Evolutionary conservation across 2,888 invertebrate genomes (phyloP).

Genomic region (Drosophila yooni): DNA sequence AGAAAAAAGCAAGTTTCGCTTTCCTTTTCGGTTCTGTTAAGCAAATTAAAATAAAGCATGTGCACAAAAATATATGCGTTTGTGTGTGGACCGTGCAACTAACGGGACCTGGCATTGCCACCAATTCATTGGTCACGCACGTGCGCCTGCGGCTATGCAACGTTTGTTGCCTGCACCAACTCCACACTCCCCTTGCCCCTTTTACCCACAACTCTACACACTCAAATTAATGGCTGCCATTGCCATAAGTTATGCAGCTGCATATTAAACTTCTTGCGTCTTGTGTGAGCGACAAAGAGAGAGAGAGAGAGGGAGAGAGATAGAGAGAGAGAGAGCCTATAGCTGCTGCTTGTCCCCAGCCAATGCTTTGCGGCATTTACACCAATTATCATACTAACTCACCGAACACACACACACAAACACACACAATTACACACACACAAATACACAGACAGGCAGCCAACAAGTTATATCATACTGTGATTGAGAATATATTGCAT

Average conservation of each 20-base stretch:
- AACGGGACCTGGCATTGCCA: constrained; percentile 6
- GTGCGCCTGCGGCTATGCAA: constrained; percentile 80
- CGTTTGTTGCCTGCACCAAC: constrained; percentile 37
- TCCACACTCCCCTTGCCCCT: not conserved
- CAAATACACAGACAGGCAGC: constrained; percentile 17
- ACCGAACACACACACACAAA: constrained; percentile 27
- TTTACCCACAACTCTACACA: constrained; percentile 25
- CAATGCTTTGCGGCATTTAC: constrained; percentile 72
- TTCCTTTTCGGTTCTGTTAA: constrained; percentile 59
- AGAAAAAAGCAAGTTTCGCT: constrained; percentile 38
- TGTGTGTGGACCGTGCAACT: constrained; percentile 20
- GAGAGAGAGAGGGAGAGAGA: not conserved
- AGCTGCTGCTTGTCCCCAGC: constrained; percentile 42
- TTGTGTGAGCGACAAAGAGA: constrained; percentile 13
- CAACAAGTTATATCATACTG: constrained; percentile 67
- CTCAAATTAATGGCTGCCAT: constrained; percentile 77
- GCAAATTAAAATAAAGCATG: constrained; percentile 79
- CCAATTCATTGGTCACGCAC: constrained; percentile 68
- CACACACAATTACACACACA: constrained; percentile 20
- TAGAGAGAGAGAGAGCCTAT: constrained; percentile 5
- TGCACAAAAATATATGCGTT: not conserved
- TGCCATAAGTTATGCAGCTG: constrained; percentile 79
- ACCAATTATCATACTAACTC: constrained; percentile 71
- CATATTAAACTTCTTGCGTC: constrained; percentile 68
- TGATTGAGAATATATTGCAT: constrained; percentile 76